phyloP scores from a whole-genome alignment of 1,140 invertebrate species.

The Hyposmocoma kahamanoa region DNA sequence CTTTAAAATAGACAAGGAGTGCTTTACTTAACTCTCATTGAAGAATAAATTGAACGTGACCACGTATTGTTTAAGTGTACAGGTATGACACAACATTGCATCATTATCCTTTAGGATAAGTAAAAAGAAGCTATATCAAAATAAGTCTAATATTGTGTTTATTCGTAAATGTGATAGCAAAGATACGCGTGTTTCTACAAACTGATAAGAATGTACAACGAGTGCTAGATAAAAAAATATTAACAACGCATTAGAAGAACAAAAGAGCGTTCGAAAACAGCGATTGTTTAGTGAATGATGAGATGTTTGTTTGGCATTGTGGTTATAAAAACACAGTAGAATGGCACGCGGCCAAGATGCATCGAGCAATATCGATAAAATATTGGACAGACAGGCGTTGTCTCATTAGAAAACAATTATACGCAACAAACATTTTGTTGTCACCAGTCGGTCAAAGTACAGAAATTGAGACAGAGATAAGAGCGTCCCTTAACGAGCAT shows the following conservation, averaged over 20 bases:
- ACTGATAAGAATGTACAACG: background rate
- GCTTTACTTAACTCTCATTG: too few species aligned
- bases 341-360: conserved; percentile 16
- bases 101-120: too few species aligned
- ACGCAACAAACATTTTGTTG: conserved; percentile 23
- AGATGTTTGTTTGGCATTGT: conserved; percentile 7
- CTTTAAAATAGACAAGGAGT: too few species aligned
- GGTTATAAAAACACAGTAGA: conserved; percentile 8
- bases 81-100: too few species aligned
- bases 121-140: too few species aligned
- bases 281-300: conserved; percentile 6
- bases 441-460: conserved; percentile 31
- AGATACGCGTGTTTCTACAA: too few species aligned
- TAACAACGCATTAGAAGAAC: background rate
- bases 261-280: background rate
- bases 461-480: conserved; percentile 33
- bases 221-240: background rate
- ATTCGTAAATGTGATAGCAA: too few species aligned
- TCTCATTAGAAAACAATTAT: conserved; percentile 36
- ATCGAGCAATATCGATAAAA: conserved; percentile 11
- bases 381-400: conserved; percentile 15
- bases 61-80: too few species aligned
- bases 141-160: too few species aligned
- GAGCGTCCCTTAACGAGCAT: too few species aligned
- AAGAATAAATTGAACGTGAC: too few species aligned